These are phyloP conservation scores for Salvator merianae DNA, from an alignment of 2,113 vertebrate species.

Conservation along the genomic window DNA sequence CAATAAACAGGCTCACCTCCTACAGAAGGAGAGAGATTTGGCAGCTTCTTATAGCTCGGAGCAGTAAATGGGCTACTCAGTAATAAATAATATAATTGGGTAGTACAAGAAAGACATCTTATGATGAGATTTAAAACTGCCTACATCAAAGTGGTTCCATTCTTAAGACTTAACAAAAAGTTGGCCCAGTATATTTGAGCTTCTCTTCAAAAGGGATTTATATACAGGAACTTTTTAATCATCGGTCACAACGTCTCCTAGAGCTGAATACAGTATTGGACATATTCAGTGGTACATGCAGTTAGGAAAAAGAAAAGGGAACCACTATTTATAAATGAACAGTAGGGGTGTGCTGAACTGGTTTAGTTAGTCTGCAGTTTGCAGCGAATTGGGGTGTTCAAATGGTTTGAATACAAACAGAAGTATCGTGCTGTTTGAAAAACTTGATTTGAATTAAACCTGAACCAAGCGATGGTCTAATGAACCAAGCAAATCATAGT, in stretches of 20 bases:
- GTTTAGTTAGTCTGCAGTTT: too few relatives aligned
- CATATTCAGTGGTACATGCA: not conserved
- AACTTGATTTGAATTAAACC: too few relatives aligned
- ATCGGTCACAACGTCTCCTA: not conserved
- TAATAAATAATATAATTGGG: not conserved
- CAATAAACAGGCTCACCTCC: not conserved
- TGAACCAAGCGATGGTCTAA: too few relatives aligned
- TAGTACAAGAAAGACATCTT: not conserved
- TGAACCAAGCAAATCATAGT: too few relatives aligned
- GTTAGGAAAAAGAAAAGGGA: not conserved
- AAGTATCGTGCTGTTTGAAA: too few relatives aligned
- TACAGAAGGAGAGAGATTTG: not conserved
- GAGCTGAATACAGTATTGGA: not conserved
- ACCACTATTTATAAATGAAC: not conserved
- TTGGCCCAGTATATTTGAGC: not conserved
- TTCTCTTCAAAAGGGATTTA: not conserved
- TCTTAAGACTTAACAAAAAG: not conserved
- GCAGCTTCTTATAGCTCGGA: not conserved
- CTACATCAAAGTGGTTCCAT: not conserved
- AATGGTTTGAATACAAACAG: too few relatives aligned
- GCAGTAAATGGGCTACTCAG: not conserved
- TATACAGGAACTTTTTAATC: not conserved
- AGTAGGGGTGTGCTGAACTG: too few relatives aligned
- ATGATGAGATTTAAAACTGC: slow-evolving; percentile 1
- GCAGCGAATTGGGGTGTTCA: too few relatives aligned